Conservation (phyloP, 2,888 invertebrate species). For the Podotricha telesiphe region DNA sequence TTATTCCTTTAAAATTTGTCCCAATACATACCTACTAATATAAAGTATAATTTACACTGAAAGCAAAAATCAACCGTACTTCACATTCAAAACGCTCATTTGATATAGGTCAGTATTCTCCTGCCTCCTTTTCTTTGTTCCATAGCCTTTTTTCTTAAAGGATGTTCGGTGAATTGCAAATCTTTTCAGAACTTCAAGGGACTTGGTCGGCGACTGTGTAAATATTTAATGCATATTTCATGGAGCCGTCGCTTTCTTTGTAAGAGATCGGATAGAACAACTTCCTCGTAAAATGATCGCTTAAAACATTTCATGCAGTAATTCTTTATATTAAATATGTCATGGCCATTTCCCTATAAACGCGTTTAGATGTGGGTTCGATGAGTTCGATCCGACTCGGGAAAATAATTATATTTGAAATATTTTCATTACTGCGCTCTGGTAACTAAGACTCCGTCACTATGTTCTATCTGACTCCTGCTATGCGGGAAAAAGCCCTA, state of each 20-base stretch:
- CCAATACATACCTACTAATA: neutral
- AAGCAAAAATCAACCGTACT: constrained; percentile 22
- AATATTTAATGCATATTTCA: constrained; percentile 83
- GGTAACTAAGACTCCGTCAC: too few relatives aligned
- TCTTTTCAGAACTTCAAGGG: constrained; percentile 78
- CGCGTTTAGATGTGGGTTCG: too few relatives aligned
- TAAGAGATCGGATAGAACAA: constrained; percentile 72
- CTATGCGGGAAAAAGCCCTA: too few relatives aligned
- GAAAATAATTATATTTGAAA: too few relatives aligned
- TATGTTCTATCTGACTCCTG: too few relatives aligned
- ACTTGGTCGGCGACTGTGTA: constrained; percentile 70
- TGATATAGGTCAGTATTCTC: constrained; percentile 63
- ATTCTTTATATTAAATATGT: constrained; percentile 19
- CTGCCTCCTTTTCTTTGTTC: constrained; percentile 70
- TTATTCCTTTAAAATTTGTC: too few relatives aligned
- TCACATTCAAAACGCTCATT: constrained; percentile 32
- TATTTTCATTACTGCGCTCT: too few relatives aligned
- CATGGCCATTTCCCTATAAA: too few relatives aligned
- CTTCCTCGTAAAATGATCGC: constrained; percentile 45
- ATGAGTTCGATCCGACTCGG: too few relatives aligned
- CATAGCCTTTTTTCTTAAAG: constrained; percentile 71
- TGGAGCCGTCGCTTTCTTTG: constrained; percentile 74
- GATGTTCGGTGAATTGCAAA: constrained; percentile 81
- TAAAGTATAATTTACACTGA: constrained; percentile 2
- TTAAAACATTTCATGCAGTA: constrained; percentile 35